Evolutionary conservation across 2,797 vertebrate species (phyloP).

Genomic region (Astyanax mexicanus): DNA sequence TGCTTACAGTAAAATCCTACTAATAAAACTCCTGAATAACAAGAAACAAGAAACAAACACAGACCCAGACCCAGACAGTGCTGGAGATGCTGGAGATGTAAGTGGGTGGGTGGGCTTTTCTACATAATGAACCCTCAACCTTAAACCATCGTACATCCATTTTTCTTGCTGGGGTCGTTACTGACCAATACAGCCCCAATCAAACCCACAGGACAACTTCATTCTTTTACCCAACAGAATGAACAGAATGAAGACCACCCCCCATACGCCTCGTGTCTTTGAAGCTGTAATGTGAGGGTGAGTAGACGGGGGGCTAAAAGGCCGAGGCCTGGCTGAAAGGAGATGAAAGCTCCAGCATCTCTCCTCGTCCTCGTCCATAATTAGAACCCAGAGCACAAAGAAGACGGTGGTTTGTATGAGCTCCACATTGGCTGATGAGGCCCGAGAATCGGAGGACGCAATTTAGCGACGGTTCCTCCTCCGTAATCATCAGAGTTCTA

Average conservation of each 20-base stretch:
- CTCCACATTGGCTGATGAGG: conserved; percentile 56
- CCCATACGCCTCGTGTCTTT: conserved; percentile 58
- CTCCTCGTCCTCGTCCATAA: conserved; percentile 65
- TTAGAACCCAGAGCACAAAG: conserved; percentile 65
- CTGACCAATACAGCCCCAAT: conserved; percentile 4
- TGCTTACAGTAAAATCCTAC: conserved; percentile 13
- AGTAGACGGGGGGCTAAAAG: conserved; percentile 49
- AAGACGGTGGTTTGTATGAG: conserved; percentile 37
- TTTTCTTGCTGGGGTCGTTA: conserved; percentile 36
- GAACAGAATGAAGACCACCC: conserved; percentile 26
- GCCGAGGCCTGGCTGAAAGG: conserved; percentile 56
- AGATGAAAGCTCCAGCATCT: conserved; percentile 73
- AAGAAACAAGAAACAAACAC: too few species aligned
- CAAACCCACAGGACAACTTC: conserved; percentile 17
- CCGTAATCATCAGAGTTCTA: conserved; percentile 59
- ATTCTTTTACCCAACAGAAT: conserved; percentile 21
- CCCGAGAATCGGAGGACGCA: conserved; percentile 67
- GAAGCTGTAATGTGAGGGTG: conserved; percentile 61
- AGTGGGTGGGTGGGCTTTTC: background rate
- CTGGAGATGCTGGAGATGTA: background rate
- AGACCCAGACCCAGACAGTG: too few species aligned
- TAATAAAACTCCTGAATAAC: conserved; percentile 1
- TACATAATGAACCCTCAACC: background rate
- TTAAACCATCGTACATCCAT: conserved; percentile 10
- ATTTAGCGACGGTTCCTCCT: conserved; percentile 31